Evolutionary conservation across 2,888 invertebrate genomes (phyloP), one percentile per base, ranked within the genome.

Genomic region (Chymomyza fuscimana): DNA sequence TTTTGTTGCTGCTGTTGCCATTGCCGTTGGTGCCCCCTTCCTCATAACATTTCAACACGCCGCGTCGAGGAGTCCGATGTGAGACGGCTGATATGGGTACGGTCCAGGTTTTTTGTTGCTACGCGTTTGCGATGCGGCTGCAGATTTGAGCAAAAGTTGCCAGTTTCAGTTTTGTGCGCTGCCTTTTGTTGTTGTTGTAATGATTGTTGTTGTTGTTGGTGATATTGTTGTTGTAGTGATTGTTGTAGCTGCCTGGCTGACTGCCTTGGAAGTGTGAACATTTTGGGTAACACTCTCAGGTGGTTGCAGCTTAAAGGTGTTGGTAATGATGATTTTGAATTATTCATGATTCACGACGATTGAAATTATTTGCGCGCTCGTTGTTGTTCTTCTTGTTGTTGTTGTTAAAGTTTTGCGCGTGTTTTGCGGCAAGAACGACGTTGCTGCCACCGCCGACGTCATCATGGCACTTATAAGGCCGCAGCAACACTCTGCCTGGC

Each of bases 281-380:
- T 85, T 85, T 85, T 83, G 85, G 85, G 85, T 80, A 86, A 85
- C 85, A 85, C 85, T 85, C 85, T 81, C 81, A 81, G 80, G 80
- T 80, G 80, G 80, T 69, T 58, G 58, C 58, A 58, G 25, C 58
- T 60, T 70, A 85, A 83, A 85, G 85, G 85, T 85, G 85, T 85
- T 85, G 85, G 85, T 85, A 85, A 85, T 85, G 85, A 85, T 85
- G 88, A 85, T 88, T 85, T 85, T 85, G 85, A 85, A 85, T 85
- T 85, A 85, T 85, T 88, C 85, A 85, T 85, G 85, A 85, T 85
- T 85, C 85, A 85, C 85, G 85, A 85, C 85, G 85, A 85, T 85
- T 85, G 85, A 88, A 85, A 88, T 85, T 85, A 85, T 85, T 85
- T 88, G 88, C 88, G 79, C 86, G 87, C 82, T 46, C 40, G 50